Percentiles rank a stretch among this genome's conserved stretches.
phyloP scores from a whole-genome alignment of 1,140 invertebrate species.

The Brachionus calyciflorus region DNA sequence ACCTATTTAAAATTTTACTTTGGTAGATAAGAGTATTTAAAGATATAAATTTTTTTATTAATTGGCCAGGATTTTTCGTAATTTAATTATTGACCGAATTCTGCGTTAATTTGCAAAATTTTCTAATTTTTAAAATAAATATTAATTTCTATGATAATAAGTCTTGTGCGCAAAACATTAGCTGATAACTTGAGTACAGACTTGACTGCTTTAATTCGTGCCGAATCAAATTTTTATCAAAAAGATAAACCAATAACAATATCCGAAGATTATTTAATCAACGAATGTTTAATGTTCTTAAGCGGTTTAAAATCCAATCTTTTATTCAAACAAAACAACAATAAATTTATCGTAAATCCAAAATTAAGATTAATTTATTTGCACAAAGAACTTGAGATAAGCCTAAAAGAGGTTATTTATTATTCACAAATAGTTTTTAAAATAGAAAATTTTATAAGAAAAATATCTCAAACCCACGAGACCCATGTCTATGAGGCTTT shows the following conservation, averaged over 20 bases:
- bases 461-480: not conserved
- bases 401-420: not conserved
- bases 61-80: not conserved
- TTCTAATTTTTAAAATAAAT: too few species aligned
- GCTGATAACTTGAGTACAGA: not conserved
- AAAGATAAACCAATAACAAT: constrained; percentile 26
- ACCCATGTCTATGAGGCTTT: constrained; percentile 32
- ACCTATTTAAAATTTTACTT: too few species aligned
- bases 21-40: too few species aligned
- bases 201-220: not conserved
- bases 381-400: constrained; percentile 22
- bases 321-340: not conserved
- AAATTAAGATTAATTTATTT: constrained; percentile 22
- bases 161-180: not conserved
- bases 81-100: not conserved
- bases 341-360: not conserved
- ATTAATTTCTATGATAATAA: not conserved
- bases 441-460: constrained; percentile 6
- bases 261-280: not conserved
- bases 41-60: too few species aligned
- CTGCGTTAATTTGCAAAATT: too few species aligned
- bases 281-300: constrained; percentile 13
- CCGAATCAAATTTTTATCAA: constrained; percentile 26
- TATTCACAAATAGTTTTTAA: not conserved
- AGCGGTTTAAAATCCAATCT: not conserved